Base-by-base conservation (phyloP, 2,888 invertebrate species). In the Minunthozetes semirufus region DNA sequence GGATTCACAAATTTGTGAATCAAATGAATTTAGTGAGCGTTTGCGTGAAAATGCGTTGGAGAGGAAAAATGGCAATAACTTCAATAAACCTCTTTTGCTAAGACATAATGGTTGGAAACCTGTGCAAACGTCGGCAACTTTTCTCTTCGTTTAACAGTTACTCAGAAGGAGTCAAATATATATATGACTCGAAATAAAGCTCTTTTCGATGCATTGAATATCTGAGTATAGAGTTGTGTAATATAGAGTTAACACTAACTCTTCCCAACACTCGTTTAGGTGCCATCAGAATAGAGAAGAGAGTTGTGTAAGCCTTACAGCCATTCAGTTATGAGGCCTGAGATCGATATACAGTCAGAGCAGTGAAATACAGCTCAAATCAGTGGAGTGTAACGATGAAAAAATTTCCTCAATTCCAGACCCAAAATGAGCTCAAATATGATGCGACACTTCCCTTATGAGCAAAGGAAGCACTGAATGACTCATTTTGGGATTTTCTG, bases 61-160 rank as follows among this genome's bases (percentile, higher is more conserved):
- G 66, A 66, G 66, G 42, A 66, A 66, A 66, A 66, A 22, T 13
- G 11, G 59, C 59, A 59, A 59, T 59, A 59, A 59, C 59, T 59
- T 27, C 15, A 42, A 66, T 66, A 66, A 42, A 66, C 33, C 66
- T 29, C 42, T 19, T 66, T 66, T 38, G 42, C 66, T 15, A 29
- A 66, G 6, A 66, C 33, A 66, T 33, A 33, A 22, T 38, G 42
- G 33, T 27, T 17, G 15, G 22, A 19, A 9, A 56, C 56, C 27
- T 13, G 27, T 13, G 66, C 66, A 11, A 38, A 66, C 66, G 42
- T 38, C 66, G 29, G 66, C 66, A 66, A 66, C 15, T 29, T 66
- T 66, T 66, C 66, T 66, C 66, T 38, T 42, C 38, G 66, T 66
- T 66, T 66, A 66, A 42, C 66, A 66, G 66, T 66, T 66, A 38